These are phyloP conservation scores for Drosophila borealis DNA, from an alignment of 2,888 invertebrate species.

Conservation along the genomic window DNA sequence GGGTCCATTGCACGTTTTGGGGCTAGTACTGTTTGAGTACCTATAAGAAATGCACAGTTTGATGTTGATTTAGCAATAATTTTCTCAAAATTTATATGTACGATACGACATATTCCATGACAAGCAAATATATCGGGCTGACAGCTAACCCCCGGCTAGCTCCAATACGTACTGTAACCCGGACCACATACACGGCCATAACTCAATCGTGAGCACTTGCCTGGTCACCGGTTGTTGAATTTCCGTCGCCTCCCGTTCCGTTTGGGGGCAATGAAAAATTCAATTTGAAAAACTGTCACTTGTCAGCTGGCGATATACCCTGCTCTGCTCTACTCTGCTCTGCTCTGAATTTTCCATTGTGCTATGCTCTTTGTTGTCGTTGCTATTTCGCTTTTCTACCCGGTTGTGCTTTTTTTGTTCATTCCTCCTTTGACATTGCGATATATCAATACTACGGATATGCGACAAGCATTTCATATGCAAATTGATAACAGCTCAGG, in stretches of 20 bases:
- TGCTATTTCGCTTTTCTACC: slow-evolving; percentile 39
- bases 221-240: slow-evolving; percentile 37
- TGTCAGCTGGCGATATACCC: slow-evolving; percentile 66
- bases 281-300: slow-evolving; percentile 78
- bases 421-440: slow-evolving; percentile 47
- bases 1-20: slow-evolving; percentile 40
- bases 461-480: slow-evolving; percentile 64
- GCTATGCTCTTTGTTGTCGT: slow-evolving; percentile 54
- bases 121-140: slow-evolving; percentile 26
- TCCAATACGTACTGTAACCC: slow-evolving; percentile 4
- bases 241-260: slow-evolving; percentile 11
- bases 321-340: background rate
- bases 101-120: slow-evolving; percentile 14
- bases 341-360: slow-evolving; percentile 36
- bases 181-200: slow-evolving; percentile 14
- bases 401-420: slow-evolving; percentile 46
- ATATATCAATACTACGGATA: slow-evolving; percentile 53
- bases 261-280: slow-evolving; percentile 59
- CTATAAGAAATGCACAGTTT: slow-evolving; percentile 21
- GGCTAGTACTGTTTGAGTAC: background rate
- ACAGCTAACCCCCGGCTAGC: slow-evolving; percentile 42
- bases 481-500: slow-evolving; percentile 63
- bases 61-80: slow-evolving; percentile 2
- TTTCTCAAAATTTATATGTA: slow-evolving; percentile 11
- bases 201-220: slow-evolving; percentile 26